Percentiles rank a stretch among this genome's conserved stretches.
phyloP scores from a whole-genome alignment of 1,140 invertebrate genomes.

The Drosophila fuyamai region DNA sequence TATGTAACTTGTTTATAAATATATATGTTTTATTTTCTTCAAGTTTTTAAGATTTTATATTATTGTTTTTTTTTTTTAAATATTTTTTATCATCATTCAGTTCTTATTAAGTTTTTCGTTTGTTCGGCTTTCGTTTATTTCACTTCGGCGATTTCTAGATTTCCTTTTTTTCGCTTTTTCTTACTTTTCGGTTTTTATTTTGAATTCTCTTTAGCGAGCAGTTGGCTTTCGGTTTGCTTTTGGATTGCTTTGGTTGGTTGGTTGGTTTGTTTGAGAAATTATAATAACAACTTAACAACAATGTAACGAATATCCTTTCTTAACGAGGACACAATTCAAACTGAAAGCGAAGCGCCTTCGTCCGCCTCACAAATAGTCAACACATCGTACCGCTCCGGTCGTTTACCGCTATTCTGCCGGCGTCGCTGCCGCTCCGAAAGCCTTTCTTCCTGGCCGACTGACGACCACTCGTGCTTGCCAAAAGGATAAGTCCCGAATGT shows the following conservation, averaged over 20 bases:
- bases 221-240: slow-evolving; percentile 58
- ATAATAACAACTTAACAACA: slow-evolving; percentile 85
- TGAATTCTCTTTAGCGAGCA: slow-evolving; percentile 51
- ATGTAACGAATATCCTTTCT: slow-evolving; percentile 85
- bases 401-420: slow-evolving; percentile 72
- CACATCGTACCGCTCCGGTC: slow-evolving; percentile 57
- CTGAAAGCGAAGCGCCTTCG: slow-evolving; percentile 82
- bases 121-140: slow-evolving; percentile 44
- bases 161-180: slow-evolving; percentile 35
- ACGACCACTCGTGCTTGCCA: slow-evolving; percentile 18
- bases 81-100: slow-evolving; percentile 18
- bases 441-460: slow-evolving; percentile 40
- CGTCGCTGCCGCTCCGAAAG: slow-evolving; percentile 63
- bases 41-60: slow-evolving; percentile 10
- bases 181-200: slow-evolving; percentile 52
- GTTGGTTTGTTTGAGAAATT: slow-evolving; percentile 81
- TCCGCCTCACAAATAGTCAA: slow-evolving; percentile 84
- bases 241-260: slow-evolving; percentile 55
- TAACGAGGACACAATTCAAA: slow-evolving; percentile 85
- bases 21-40: slow-evolving; percentile 11
- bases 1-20: background rate
- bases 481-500: slow-evolving; percentile 10
- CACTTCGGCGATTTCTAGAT: slow-evolving; percentile 31
- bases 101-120: slow-evolving; percentile 25
- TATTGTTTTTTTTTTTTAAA: background rate